phyloP scores from a whole-genome alignment of 2,113 vertebrate genomes.

The Mus spicilegus region DNA sequence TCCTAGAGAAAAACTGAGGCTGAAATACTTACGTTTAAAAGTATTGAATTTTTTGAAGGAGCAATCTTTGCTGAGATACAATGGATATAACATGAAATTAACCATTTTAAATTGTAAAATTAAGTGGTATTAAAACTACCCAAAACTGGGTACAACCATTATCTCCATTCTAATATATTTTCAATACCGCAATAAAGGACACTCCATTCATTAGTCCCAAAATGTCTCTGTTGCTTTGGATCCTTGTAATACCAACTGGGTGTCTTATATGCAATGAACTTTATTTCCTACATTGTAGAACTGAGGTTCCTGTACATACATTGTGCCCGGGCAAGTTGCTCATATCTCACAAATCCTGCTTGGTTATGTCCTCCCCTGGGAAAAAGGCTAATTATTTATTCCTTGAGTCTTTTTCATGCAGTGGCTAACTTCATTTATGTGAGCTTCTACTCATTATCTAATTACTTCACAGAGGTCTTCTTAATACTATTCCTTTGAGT shows the following conservation, averaged over 20 bases:
- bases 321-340: too few relatives aligned
- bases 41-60: not conserved
- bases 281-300: not conserved
- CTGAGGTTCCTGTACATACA: not conserved
- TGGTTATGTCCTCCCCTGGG: not conserved
- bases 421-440: not conserved
- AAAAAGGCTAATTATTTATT: not conserved
- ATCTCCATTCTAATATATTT: not conserved
- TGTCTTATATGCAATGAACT: not conserved
- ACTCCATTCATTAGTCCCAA: not conserved
- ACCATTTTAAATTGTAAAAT: not conserved
- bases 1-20: not conserved
- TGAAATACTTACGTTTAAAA: not conserved
- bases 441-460: not conserved
- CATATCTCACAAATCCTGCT: not conserved
- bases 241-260: not conserved
- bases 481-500: not conserved
- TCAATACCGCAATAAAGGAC: not conserved
- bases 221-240: not conserved
- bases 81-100: not conserved
- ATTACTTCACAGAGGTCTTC: not conserved
- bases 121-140: not conserved
- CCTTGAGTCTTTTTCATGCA: not conserved
- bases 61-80: not conserved
- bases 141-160: not conserved